phyloP scores from a whole-genome alignment of 2,797 vertebrate genomes.

The Thripadectes ignobilis region DNA sequence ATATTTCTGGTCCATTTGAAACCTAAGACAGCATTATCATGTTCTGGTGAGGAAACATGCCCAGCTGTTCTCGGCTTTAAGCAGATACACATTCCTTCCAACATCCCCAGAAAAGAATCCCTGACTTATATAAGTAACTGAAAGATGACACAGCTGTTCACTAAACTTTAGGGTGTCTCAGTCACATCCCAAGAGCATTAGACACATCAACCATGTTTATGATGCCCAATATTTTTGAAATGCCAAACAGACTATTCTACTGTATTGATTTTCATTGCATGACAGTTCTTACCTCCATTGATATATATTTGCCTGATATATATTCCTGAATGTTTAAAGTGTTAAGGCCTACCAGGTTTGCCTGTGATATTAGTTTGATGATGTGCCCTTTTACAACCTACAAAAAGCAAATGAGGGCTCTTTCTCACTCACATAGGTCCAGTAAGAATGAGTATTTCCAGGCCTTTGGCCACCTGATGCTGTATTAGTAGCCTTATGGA shows the following conservation, averaged over 20 bases:
- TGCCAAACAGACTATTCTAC: background rate
- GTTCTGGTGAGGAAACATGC: slow-evolving; percentile 17
- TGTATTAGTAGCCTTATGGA: background rate
- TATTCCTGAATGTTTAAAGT: background rate
- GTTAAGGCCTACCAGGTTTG: background rate
- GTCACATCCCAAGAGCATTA: background rate
- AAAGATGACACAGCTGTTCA: background rate
- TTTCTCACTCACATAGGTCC: background rate
- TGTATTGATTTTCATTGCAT: background rate
- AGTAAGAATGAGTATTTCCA: background rate
- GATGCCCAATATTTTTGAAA: background rate
- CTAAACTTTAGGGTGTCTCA: background rate
- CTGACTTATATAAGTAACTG: background rate
- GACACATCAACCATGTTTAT: background rate
- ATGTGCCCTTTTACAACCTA: background rate
- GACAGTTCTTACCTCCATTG: background rate
- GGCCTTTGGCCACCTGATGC: background rate
- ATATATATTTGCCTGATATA: background rate
- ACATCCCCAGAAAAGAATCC: background rate
- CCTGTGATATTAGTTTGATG: background rate
- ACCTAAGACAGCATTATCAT: background rate
- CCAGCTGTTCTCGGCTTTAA: slow-evolving; percentile 45
- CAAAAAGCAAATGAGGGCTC: background rate
- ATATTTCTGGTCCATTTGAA: slow-evolving; percentile 46
- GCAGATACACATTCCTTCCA: slow-evolving; percentile 46